Evolutionary conservation across 2,888 invertebrate genomes (phyloP).

Genomic region (Stegana nigrithorax): DNA sequence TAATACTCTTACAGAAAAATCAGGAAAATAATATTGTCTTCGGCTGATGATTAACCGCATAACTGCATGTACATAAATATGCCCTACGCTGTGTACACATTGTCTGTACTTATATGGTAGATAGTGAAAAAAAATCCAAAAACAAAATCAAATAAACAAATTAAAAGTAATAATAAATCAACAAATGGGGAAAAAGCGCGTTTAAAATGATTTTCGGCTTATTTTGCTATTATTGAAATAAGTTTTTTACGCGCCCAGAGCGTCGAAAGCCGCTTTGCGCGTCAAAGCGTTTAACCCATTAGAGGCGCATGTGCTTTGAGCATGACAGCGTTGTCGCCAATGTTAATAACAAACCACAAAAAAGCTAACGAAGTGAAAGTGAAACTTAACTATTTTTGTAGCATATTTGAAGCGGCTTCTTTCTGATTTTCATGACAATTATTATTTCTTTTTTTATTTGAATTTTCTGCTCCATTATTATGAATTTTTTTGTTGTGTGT

Average conservation of each 20-base stretch:
- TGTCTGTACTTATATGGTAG: no score
- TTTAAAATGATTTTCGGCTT: not conserved
- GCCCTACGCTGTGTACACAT: no score
- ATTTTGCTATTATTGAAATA: not conserved
- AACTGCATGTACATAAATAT: no score
- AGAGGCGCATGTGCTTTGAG: not conserved
- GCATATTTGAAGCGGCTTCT: constrained; percentile 5
- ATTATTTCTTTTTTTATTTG: not conserved
- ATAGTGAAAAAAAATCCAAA: no score
- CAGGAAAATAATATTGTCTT: no score
- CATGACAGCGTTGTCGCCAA: not conserved
- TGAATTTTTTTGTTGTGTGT: not conserved
- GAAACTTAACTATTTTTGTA: constrained; percentile 37
- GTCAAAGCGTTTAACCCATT: not conserved
- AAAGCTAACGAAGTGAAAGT: constrained; percentile 48
- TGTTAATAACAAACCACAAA: not conserved
- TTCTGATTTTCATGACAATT: not conserved
- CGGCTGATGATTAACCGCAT: no score
- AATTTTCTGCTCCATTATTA: not conserved
- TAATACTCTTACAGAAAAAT: no score
- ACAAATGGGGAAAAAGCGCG: not conserved
- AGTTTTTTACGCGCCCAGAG: constrained; percentile 15
- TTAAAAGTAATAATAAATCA: not conserved
- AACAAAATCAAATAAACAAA: not conserved
- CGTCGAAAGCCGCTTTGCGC: not conserved